Evolutionary conservation across 2,113 vertebrate species (phyloP), one percentile per base, ranked within the genome.

Genomic region (Crotalus horridus): DNA sequence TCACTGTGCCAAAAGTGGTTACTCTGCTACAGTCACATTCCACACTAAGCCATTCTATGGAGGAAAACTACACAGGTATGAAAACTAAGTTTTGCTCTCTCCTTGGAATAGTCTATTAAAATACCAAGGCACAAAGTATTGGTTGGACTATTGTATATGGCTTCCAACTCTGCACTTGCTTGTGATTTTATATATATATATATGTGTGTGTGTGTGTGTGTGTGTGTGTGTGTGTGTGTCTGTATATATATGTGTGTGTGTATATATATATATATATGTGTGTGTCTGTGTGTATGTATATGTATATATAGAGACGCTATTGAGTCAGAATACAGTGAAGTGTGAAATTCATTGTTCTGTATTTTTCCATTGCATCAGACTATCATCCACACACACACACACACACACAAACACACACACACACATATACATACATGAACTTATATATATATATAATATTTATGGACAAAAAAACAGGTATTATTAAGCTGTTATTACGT

Each of bases 1-100:
- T 97, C 98, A 0, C 94, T 99, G 99, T 91, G 98, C 96, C 93
- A 98, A 98, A 97, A 99, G 98, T 0, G 99, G 99, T 46, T 99
- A 99, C 96, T 98, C 98, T 0, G 99, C 99, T 56, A 97, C 97
- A 0, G 99, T 99, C 96, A 98, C 98, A 0, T 99, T 99, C 97
- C 99, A 99, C 96, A 99, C 99, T 24, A 99, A 99, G 96, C 99
- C 99, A 0, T 99, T 99, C 96, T 99, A 99, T 0, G 99, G 99
- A 81, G 99, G 99, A 54, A 99, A 99, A 90, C 98, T 99, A 0
- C 99, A 99, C 98, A 99, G 99, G 99, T 99, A 96, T 0, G 2
- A 95, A 12, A 10, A 0, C 7, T 0, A 23, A 23, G 87, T 48
- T 29, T 23, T 0, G 0, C 89, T 11, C 53, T 33, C 46, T 85